Conservation (phyloP, 2,797 vertebrate genomes). For the Bryconaethiops microstoma region DNA sequence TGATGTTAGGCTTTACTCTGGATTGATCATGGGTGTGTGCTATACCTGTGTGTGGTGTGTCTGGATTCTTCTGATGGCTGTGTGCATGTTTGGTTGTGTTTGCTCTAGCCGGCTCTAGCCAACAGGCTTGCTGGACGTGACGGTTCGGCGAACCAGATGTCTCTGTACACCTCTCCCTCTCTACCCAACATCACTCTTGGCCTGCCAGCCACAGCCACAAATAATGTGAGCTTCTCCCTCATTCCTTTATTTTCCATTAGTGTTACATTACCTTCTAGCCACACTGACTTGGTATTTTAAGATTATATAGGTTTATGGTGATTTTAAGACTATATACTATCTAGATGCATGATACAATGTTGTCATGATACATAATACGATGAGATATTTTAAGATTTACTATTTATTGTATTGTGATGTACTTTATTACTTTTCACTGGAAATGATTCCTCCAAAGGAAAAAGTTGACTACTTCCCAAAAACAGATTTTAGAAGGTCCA, state of each 20-base stretch:
- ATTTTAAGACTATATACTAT: too few species aligned
- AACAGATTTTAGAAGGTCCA: too few species aligned
- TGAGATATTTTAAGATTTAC: too few species aligned
- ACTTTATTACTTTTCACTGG: too few species aligned
- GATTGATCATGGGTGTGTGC: not conserved
- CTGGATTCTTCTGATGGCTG: not conserved
- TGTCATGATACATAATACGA: too few species aligned
- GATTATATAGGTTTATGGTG: too few species aligned
- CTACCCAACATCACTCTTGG: conserved; percentile 96
- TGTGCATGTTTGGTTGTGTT: conserved; percentile 19
- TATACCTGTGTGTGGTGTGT: not conserved
- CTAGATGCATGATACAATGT: too few species aligned
- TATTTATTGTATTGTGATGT: too few species aligned
- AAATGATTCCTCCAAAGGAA: too few species aligned
- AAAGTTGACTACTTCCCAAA: too few species aligned
- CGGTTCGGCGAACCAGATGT: conserved; percentile 84
- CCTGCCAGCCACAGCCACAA: conserved; percentile 86
- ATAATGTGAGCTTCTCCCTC: conserved; percentile 79
- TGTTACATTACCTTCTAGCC: not conserved
- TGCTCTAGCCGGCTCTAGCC: conserved; percentile 81
- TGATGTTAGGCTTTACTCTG: not conserved
- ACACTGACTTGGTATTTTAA: too few species aligned
- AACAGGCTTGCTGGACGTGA: conserved; percentile 86
- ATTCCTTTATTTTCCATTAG: too few species aligned
- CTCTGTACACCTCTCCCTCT: conserved; percentile 94